phyloP scores from a whole-genome alignment of 2,888 invertebrate species.

The Eurytoma californica region DNA sequence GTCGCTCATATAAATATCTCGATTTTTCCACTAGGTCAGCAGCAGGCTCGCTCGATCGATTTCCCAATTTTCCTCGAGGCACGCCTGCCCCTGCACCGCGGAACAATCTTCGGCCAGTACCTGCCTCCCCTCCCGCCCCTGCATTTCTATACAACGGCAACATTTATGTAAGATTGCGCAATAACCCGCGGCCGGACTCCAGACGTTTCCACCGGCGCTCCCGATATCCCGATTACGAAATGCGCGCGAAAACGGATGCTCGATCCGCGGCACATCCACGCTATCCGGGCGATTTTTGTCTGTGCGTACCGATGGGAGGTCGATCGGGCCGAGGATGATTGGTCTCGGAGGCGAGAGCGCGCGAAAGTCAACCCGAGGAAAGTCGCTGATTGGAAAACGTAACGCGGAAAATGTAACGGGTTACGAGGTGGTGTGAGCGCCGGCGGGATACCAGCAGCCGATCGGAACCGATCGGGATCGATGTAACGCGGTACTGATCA shows the following conservation, averaged over 20 bases:
- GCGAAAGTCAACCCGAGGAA: slow-evolving; percentile 45
- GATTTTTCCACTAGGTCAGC: too few relatives aligned
- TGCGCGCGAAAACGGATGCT: not conserved
- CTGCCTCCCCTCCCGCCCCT: not conserved
- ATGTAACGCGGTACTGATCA: not conserved
- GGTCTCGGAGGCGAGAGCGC: not conserved
- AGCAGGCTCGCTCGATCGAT: too few relatives aligned
- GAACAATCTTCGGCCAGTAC: not conserved
- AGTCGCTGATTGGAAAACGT: slow-evolving; percentile 39
- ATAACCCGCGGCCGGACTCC: slow-evolving; percentile 1
- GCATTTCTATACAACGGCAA: not conserved
- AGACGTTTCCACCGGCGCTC: slow-evolving; percentile 2
- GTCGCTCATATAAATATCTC: too few relatives aligned
- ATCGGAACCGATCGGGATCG: not conserved
- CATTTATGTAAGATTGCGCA: slow-evolving; percentile 45
- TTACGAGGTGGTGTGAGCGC: slow-evolving; percentile 2
- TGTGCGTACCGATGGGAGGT: not conserved
- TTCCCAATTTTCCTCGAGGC: too few relatives aligned
- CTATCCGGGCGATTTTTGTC: not conserved
- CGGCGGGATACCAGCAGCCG: too few relatives aligned
- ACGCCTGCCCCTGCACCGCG: not conserved
- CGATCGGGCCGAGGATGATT: not conserved
- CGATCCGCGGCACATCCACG: not conserved
- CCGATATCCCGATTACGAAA: slow-evolving; percentile 12
- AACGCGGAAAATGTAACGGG: slow-evolving; percentile 42